These are phyloP conservation scores for Lutraria rhynchaena DNA, from an alignment of 1,140 invertebrate genomes.

Conservation along the genomic window DNA sequence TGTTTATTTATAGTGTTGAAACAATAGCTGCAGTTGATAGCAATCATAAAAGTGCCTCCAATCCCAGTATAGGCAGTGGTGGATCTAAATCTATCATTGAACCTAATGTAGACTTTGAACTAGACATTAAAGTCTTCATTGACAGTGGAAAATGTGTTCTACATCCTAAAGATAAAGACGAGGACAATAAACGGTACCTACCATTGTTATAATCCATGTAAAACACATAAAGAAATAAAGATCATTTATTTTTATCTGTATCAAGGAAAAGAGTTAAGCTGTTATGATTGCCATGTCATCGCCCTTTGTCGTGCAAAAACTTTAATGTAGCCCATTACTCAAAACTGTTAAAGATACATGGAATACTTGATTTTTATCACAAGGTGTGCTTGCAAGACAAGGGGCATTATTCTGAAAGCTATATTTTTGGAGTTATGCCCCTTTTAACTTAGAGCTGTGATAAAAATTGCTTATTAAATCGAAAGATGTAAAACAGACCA, in stretches of 20 bases:
- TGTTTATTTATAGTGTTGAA: constrained; percentile 22
- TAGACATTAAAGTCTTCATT: constrained; percentile 98
- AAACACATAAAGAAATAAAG: not conserved
- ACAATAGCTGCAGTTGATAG: constrained; percentile 12
- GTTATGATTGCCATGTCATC: too few relatives aligned
- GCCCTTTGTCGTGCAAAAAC: not conserved
- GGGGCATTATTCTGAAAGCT: too few relatives aligned
- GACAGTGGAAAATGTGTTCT: constrained; percentile 98
- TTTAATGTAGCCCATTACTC: too few relatives aligned
- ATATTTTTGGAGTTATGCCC: too few relatives aligned
- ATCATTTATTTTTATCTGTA: too few relatives aligned
- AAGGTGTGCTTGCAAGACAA: too few relatives aligned
- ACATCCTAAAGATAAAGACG: constrained; percentile 92
- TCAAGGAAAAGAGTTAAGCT: too few relatives aligned
- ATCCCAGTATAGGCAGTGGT: constrained; percentile 67
- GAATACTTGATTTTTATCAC: too few relatives aligned
- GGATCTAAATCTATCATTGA: constrained; percentile 83
- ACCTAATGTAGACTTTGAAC: constrained; percentile 97
- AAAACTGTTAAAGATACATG: too few relatives aligned
- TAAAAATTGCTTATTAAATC: too few relatives aligned
- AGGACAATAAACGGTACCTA: constrained; percentile 74
- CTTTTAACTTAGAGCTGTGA: too few relatives aligned
- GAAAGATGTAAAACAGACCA: too few relatives aligned
- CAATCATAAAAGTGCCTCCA: constrained; percentile 26
- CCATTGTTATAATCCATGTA: not conserved